phyloP scores from a whole-genome alignment of 2,113 vertebrate species.

The Agelaius tricolor region DNA sequence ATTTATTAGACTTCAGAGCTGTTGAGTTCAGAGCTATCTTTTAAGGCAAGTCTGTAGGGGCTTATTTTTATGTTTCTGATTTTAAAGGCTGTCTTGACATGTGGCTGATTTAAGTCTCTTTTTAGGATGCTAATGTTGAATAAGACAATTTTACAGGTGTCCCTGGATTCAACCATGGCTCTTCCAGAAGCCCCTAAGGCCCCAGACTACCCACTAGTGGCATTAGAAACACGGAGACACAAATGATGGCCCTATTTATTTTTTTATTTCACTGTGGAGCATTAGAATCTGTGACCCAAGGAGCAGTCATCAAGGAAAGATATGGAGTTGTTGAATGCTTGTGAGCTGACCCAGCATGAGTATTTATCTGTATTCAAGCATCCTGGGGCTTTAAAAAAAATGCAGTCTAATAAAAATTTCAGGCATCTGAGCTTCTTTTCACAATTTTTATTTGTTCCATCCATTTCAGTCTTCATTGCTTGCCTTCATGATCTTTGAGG shows the following conservation, averaged over 20 bases:
- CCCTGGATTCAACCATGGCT: background rate
- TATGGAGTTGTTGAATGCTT: background rate
- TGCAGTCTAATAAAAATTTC: background rate
- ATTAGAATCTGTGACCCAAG: background rate
- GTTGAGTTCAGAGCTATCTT: background rate
- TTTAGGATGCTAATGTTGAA: background rate
- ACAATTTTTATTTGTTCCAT: background rate
- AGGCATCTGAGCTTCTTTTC: background rate
- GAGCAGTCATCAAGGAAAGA: background rate
- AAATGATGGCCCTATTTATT: background rate
- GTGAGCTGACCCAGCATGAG: background rate
- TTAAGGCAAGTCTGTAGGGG: slow-evolving; percentile 1
- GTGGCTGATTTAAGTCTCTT: background rate
- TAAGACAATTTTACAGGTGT: background rate
- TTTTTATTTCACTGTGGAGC: background rate
- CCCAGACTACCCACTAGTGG: background rate
- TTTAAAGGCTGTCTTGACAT: slow-evolving; percentile 11
- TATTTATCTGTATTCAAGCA: background rate
- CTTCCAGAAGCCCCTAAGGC: background rate
- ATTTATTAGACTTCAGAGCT: slow-evolving; percentile 33
- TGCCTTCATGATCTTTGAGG: background rate
- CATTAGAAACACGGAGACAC: background rate
- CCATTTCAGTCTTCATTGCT: background rate
- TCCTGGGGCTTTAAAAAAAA: background rate
- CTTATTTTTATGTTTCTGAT: slow-evolving; percentile 20